Evolutionary conservation across 2,888 invertebrate species (phyloP), one percentile per base, ranked within the genome.

Genomic region (Stenodema calcarata): DNA sequence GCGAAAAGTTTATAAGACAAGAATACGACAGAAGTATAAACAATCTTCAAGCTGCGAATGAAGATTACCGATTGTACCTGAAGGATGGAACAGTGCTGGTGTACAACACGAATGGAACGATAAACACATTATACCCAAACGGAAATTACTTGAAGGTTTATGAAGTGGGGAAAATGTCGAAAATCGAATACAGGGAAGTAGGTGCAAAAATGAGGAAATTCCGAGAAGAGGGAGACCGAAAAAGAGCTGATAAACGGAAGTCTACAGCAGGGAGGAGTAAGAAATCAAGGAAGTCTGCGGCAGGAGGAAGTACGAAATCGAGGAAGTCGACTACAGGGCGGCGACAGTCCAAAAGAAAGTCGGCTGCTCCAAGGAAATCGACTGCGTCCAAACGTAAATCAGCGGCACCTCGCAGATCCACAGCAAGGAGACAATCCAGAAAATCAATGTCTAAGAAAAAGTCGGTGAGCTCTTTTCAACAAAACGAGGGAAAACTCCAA

Each of bases 31-130:
- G 69, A 62, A 4, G 12, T 35, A 35, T 81, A 28, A 81, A 81
- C 35, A 54, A 14, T 35, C 7, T 9, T 16, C 12, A 0, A 9
- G 62, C 23, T 1, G 4, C 14, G 18, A 23, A 62, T 41, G 81
- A 81, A 81, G 18, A 62, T 18, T 16, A 62, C 16, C 62, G 81
- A 23, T 27, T 62, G 9, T 81, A 54, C 30, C 62, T 81, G 0
- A 69, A 30, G 18, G 62, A 81, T 41, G 81, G 81, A 4, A 81
- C 81, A 41, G 81, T 81, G 2, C 16, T 81, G 30, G 30, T 81
- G 11, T 81, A 81, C 18, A 54, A 81, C 12, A 54, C 0, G 18
- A 41, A 30, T 35, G 62, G 81, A 16, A 11, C 27, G n/a, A 62
- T 81, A 11, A 27, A 62, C 12, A 81, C 62, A 12, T 62, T 54